Base-by-base conservation (phyloP, 1,140 invertebrate species). In the Zeugodacus cucurbitae region DNA sequence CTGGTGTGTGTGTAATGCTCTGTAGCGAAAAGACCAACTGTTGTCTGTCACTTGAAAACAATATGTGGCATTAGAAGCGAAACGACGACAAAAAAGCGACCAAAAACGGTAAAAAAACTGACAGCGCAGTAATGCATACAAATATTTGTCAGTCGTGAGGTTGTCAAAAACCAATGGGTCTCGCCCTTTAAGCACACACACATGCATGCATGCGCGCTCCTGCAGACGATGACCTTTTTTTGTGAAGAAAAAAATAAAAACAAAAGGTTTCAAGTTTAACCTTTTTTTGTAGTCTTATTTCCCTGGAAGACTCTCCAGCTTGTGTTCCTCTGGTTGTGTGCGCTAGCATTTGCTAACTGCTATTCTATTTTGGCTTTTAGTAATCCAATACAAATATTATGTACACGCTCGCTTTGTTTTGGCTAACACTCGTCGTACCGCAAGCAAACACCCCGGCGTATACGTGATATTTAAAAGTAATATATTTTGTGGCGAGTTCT, bases 361-460 rank as follows among this genome's bases (percentile, higher is more conserved):
- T 37, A 37, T 74, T 74, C 34, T 74, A 74, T 74, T 22, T 7
- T 74, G n/a, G 26, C 41, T 48, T 44, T 82, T 82, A 82, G 74
- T 82, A 48, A 82, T 82, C 41, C 74, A 29, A 82, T 82, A 82
- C 41, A 82, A 82, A 82, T 48, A 82, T 82, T 29, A 54, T 82
- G 41, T 41, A 22, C 74, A 82, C 74, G 41, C 41, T 82, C 44
- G 22, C 41, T 29, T 54, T 54, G 37, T 22, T 22, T 78, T 41
- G n/a, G 37, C 8, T 48, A 48, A 48, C 44, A 26, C 10, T 48
- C n/a, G n/a, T 22, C 58, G 11, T 17, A 37, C 41, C 41, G 3
- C 22, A 48, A 82, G 74, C 29, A 82, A 48, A 82, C 41, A 82
- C 41, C 22, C 37, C 41, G 37, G 20, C 41, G 41, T 48, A 82